Base-by-base conservation (phyloP, 2,113 vertebrate species). In the Podarcis cretensis region DNA sequence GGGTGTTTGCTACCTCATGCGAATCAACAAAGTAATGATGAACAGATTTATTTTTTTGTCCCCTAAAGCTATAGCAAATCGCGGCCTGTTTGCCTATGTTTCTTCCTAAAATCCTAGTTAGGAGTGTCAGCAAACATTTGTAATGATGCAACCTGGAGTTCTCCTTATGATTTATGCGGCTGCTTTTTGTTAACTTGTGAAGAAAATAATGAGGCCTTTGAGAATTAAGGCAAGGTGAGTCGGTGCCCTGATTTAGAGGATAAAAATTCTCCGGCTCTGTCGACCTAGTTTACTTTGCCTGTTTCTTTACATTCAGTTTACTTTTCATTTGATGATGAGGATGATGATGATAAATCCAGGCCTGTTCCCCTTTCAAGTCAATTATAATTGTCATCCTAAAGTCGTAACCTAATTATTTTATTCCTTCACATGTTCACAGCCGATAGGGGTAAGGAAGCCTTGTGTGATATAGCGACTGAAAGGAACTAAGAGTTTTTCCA, bases 261-360 rank as follows among this genome's bases (percentile, higher is more conserved):
- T 27, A 90, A 90, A 85, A 79, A 27, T 16, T 48, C n/a, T 94
- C 48, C 89, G 91, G 40, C 87, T 89, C 59, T 94, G 2, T 7
- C 90, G 93, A 93, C 82, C 92, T 66, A 92, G 81, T 93, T 95
- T 93, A 80, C 80, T 83, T 91, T 75, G 7, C 65, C 35, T 75
- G 37, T 63, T 65, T 89, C 77, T 75, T 87, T 86, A 32, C 10
- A 3, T 75, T 77, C 35, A 66, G 81, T 89, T 93, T 86, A 90
- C 43, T 90, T 94, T 43, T 57, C 48, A 54, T 54, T 54, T 54
- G 48, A 54, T 54, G 48, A 54, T 54, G 48, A 54, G 9, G 48
- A 54, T 12, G 48, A 54, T 0, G 48, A 54, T 54, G 48, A 94
- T 25, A 63, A 18, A 32, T 13, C 18, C 13, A 83, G 40, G 23